Evolutionary conservation across 2,113 vertebrate genomes (phyloP).

Genomic region (Todiramphus saurophagus): DNA sequence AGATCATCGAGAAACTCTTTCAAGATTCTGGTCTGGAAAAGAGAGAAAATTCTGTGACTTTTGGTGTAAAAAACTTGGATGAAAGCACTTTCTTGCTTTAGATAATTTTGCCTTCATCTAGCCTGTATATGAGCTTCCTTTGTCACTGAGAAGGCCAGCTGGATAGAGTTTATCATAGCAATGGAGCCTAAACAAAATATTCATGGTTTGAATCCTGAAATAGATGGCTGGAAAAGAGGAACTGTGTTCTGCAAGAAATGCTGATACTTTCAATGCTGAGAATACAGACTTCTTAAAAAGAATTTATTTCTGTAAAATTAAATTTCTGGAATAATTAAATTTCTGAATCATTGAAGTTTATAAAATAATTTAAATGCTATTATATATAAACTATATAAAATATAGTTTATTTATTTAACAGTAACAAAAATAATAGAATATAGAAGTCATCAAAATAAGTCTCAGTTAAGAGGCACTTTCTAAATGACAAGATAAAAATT

Average conservation of each 20-base stretch:
- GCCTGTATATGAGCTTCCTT: background rate
- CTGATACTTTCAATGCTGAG: background rate
- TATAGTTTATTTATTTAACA: background rate
- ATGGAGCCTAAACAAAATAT: background rate
- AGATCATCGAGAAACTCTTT: background rate
- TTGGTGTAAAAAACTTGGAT: background rate
- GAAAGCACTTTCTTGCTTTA: background rate
- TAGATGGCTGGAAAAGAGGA: background rate
- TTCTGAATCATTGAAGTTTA: background rate
- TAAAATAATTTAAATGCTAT: background rate
- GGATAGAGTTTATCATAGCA: background rate
- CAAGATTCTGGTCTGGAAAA: background rate
- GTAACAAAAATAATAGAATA: background rate
- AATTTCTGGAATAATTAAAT: background rate
- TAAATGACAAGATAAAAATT: background rate
- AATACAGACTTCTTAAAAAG: background rate
- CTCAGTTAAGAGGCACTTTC: background rate
- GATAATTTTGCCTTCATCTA: background rate
- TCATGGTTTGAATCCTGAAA: background rate
- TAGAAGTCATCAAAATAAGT: background rate
- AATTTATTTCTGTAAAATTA: background rate
- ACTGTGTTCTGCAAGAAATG: background rate
- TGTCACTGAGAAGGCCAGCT: background rate
- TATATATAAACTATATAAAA: background rate
- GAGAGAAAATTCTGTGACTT: background rate